These are phyloP conservation scores for Peromyscus melanophrys DNA, from an alignment of 2,797 vertebrate genomes.

Conservation along the genomic window DNA sequence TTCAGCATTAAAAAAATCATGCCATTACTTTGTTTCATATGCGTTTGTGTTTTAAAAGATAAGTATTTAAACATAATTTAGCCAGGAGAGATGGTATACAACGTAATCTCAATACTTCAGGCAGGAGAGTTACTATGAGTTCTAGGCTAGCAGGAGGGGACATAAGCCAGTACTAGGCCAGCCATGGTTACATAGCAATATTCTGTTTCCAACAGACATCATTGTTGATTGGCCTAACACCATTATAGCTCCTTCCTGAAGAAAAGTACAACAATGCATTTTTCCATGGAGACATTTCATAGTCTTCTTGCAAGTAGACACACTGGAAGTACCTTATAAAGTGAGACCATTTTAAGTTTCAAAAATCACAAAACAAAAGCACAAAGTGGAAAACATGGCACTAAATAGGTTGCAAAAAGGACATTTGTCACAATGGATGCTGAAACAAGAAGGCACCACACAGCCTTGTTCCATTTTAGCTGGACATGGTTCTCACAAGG, in stretches of 20 bases:
- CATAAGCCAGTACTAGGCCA: neutral
- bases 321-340: neutral
- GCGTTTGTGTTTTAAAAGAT: conserved; percentile 37
- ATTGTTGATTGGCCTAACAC: neutral
- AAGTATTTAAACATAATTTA: neutral
- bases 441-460: neutral
- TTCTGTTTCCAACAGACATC: neutral
- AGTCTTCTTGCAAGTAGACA: neutral
- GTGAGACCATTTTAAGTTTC: conserved; percentile 6
- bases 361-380: neutral
- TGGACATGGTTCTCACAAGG: neutral
- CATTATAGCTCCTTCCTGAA: neutral
- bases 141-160: neutral
- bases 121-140: neutral
- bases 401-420: neutral
- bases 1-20: neutral
- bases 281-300: neutral
- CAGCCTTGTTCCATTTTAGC: neutral
- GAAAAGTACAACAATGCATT: neutral
- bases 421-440: neutral
- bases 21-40: neutral
- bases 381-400: neutral
- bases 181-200: neutral
- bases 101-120: neutral
- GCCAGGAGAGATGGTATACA: neutral